A percentile compares a stretch with the other conserved stretches of the same genome.
phyloP scores from a whole-genome alignment of 2,113 vertebrate genomes.

The Acrocephalus kingi region DNA sequence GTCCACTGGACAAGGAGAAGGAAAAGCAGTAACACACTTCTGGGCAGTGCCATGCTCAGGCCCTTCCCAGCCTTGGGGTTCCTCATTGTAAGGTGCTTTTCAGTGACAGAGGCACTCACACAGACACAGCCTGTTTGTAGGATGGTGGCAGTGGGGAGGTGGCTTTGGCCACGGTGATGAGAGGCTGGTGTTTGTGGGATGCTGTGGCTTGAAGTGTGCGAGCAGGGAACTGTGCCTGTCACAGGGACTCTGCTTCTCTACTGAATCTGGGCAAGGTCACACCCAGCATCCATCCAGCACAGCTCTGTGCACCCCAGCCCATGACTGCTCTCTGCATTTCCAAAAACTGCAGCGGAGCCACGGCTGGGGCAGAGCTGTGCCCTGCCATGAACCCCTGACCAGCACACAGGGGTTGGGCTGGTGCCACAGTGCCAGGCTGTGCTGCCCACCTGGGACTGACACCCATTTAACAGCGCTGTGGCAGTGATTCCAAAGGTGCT shows the following conservation, averaged over 20 bases:
- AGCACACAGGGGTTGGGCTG: fast-evolving
- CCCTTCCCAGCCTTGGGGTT: neutral
- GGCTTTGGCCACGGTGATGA: neutral
- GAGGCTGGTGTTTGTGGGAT: neutral
- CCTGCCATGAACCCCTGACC: neutral
- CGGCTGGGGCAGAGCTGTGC: neutral
- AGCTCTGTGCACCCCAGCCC: neutral
- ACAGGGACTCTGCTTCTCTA: fast-evolving
- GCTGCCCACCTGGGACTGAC: neutral
- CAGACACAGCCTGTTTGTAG: neutral
- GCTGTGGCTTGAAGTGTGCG: neutral
- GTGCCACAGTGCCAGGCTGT: neutral
- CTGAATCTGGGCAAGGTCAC: neutral
- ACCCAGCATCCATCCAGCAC: neutral
- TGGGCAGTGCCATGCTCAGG: neutral
- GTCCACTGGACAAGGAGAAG: neutral
- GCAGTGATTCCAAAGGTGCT: neutral
- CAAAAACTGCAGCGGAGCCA: neutral
- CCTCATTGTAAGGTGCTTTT: neutral
- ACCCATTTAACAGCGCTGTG: neutral
- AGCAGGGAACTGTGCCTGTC: neutral
- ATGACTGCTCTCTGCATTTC: neutral
- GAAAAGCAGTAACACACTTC: neutral
- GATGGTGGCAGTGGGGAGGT: neutral
- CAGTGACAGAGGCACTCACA: fast-evolving